Percentiles rank a stretch among this genome's conserved stretches.
These are phyloP conservation scores for Drosophila peninsularis DNA, from an alignment of 2,888 invertebrate genomes.

Conservation along the genomic window DNA sequence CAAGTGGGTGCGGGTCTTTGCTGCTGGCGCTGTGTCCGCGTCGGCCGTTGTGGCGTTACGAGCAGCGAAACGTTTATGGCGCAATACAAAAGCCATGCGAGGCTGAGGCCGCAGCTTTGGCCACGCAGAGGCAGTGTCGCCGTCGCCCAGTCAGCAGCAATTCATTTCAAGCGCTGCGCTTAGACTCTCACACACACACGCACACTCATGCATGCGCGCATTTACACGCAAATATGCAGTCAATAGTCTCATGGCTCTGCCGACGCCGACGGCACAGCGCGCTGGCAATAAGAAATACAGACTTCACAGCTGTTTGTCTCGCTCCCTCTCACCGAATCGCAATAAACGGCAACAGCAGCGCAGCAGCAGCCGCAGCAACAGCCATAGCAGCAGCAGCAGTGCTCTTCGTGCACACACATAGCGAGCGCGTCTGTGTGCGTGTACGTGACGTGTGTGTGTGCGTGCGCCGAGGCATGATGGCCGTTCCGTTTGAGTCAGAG, in stretches of 20 bases:
- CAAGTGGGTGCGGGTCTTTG: slow-evolving; percentile 50
- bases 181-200: slow-evolving; percentile 44
- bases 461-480: slow-evolving; percentile 65
- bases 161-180: slow-evolving; percentile 76
- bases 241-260: slow-evolving; percentile 53
- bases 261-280: slow-evolving; percentile 51
- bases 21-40: slow-evolving; percentile 74
- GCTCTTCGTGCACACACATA: slow-evolving; percentile 2
- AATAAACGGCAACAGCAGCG: slow-evolving; percentile 51
- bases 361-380: slow-evolving; percentile 2
- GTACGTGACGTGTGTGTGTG: slow-evolving; percentile 15
- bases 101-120: slow-evolving; percentile 71
- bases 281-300: slow-evolving; percentile 76
- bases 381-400: slow-evolving; percentile 13
- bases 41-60: slow-evolving; percentile 85
- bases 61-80: slow-evolving; percentile 85
- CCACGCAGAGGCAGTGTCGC: slow-evolving; percentile 67
- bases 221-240: slow-evolving; percentile 52
- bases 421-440: slow-evolving; percentile 12
- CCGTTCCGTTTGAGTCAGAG: slow-evolving; percentile 54
- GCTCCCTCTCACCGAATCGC: slow-evolving; percentile 44
- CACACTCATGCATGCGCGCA: slow-evolving; percentile 21
- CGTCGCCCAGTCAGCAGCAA: slow-evolving; percentile 74
- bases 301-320: slow-evolving; percentile 60
- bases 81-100: slow-evolving; percentile 85